A percentile compares a stretch with the other conserved stretches of the same genome.
These are phyloP conservation scores for Elysia crispata DNA, from an alignment of 2,888 invertebrate genomes.

Conservation along the genomic window DNA sequence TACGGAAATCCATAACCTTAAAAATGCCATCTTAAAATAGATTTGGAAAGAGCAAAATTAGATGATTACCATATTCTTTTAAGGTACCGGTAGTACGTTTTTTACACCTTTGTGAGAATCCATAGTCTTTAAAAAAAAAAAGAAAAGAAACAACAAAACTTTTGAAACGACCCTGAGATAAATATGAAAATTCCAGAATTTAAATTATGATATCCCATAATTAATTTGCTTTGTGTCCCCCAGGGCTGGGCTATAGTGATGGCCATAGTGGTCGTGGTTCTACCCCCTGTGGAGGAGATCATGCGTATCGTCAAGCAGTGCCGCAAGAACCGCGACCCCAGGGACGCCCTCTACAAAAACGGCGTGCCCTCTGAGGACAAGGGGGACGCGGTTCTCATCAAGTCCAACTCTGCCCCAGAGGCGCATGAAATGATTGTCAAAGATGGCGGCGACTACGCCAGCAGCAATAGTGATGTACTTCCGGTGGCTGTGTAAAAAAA, in stretches of 20 bases:
- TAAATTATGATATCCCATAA: no score
- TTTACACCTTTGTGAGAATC: no score
- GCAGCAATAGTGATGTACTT: constrained; percentile 49
- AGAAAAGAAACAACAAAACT: no score
- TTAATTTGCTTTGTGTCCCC: no score
- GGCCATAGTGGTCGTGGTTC: constrained; percentile 70
- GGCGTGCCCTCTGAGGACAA: constrained; percentile 26
- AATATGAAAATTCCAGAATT: no score
- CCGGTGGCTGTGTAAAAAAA: constrained; percentile 47
- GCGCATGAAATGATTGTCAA: constrained; percentile 53
- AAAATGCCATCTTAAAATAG: no score
- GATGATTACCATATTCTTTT: no score
- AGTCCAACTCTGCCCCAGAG: constrained; percentile 44
- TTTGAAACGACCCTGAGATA: no score
- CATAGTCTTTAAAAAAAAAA: no score
- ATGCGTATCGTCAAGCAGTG: constrained; percentile 66
- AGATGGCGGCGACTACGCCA: constrained; percentile 45
- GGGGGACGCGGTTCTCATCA: background rate
- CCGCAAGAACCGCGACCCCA: constrained; percentile 56
- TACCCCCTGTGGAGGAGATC: constrained; percentile 71
- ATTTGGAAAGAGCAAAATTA: no score
- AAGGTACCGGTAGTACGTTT: no score
- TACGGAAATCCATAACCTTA: no score
- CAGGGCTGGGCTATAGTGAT: constrained; percentile 70
- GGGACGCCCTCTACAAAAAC: constrained; percentile 45